A percentile compares a stretch with the other conserved stretches of the same genome.
Evolutionary conservation across 2,888 invertebrate genomes (phyloP).

Genomic region (Priocnemis perturbator): DNA sequence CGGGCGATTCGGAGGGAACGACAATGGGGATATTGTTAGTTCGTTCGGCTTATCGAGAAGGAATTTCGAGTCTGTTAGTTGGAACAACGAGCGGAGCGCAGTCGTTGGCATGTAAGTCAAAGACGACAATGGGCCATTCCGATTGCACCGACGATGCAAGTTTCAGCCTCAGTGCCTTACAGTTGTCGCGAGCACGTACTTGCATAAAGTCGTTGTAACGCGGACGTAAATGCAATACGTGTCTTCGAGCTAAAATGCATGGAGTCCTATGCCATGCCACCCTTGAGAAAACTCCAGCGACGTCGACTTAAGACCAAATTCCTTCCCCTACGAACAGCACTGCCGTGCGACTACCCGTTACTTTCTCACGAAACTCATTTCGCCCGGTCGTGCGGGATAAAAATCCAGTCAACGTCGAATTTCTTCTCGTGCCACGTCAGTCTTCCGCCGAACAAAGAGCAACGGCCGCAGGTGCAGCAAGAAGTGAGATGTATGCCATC

Average conservation of each 20-base stretch:
- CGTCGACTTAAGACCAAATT: slow-evolving; percentile 39
- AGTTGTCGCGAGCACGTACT: slow-evolving; percentile 36
- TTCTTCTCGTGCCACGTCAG: slow-evolving; percentile 3
- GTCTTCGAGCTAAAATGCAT: slow-evolving; percentile 47
- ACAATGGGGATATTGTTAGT: too few relatives aligned
- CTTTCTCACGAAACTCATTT: slow-evolving; percentile 33
- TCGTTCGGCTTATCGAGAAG: slow-evolving; percentile 6
- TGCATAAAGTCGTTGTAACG: slow-evolving; percentile 54
- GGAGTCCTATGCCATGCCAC: slow-evolving; percentile 17
- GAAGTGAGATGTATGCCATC: too few relatives aligned
- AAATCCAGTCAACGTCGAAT: slow-evolving; percentile 9
- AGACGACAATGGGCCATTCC: too few relatives aligned
- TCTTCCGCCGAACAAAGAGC: neutral
- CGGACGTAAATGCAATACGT: slow-evolving; percentile 54
- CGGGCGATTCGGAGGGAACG: neutral
- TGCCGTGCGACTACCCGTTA: slow-evolving; percentile 14
- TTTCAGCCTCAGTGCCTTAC: neutral
- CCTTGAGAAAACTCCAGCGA: slow-evolving; percentile 15
- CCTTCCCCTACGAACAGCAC: slow-evolving; percentile 27
- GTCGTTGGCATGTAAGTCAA: too few relatives aligned
- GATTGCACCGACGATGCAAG: slow-evolving; percentile 15
- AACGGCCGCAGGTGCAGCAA: neutral
- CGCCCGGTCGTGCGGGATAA: slow-evolving; percentile 5
- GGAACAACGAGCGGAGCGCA: too few relatives aligned
- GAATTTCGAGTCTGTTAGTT: neutral